Evolutionary conservation across 2,888 invertebrate species (phyloP).

Genomic region (Kuschelorhynchus macadamiae): DNA sequence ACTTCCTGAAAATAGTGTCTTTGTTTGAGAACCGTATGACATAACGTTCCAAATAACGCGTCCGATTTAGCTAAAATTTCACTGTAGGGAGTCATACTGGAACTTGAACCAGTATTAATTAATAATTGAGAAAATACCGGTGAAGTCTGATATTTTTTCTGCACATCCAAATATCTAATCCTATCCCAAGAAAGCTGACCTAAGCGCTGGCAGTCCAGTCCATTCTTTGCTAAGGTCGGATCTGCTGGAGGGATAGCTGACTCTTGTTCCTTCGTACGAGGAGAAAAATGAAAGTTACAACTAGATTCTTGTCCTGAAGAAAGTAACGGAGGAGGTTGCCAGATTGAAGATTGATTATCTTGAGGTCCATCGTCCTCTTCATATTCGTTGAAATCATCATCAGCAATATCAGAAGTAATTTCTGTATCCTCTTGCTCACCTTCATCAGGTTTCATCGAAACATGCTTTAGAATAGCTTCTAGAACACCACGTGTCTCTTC

Average conservation of each 20-base stretch:
- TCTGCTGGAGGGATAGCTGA: slow-evolving; percentile 11
- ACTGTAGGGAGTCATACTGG: background rate
- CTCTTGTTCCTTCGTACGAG: slow-evolving; percentile 12
- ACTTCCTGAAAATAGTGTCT: slow-evolving; percentile 9
- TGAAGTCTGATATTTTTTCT: slow-evolving; percentile 9
- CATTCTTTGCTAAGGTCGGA: background rate
- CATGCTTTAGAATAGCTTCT: slow-evolving; percentile 13
- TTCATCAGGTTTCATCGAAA: slow-evolving; percentile 2
- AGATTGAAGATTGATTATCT: slow-evolving; percentile 2
- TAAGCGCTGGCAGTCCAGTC: slow-evolving; percentile 3
- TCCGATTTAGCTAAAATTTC: slow-evolving; percentile 15
- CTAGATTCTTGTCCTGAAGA: background rate
- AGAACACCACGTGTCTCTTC: slow-evolving; percentile 1
- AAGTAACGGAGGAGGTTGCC: slow-evolving; percentile 3
- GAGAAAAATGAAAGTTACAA: slow-evolving; percentile 11
- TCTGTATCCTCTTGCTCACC: slow-evolving; percentile 1
- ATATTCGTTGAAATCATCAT: background rate
- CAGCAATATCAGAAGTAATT: slow-evolving; percentile 6
- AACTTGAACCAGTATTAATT: slow-evolving; percentile 2
- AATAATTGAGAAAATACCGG: slow-evolving; percentile 15
- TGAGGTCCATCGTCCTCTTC: background rate
- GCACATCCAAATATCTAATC: slow-evolving; percentile 19
- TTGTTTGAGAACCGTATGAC: slow-evolving; percentile 11
- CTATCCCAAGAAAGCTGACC: slow-evolving; percentile 10
- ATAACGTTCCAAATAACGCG: slow-evolving; percentile 5